Conservation (phyloP, 2,888 invertebrate genomes). For the Chaetogeoica ovagalla region DNA sequence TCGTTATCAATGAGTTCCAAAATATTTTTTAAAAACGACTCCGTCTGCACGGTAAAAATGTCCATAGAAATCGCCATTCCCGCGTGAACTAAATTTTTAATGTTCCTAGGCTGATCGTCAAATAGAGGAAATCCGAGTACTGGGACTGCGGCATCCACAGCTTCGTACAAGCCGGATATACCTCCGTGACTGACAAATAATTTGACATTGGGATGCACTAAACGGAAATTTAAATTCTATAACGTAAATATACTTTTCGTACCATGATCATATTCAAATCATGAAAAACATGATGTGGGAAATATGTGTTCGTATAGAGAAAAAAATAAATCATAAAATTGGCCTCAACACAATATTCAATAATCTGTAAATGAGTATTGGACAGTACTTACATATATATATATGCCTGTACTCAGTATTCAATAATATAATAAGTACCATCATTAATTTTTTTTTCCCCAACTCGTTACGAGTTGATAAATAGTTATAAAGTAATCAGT, state of each 20-base stretch:
- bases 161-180: conserved; percentile 7
- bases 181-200: conserved; percentile 25
- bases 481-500: too few species aligned
- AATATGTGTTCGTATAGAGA: too few species aligned
- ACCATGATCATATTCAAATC: too few species aligned
- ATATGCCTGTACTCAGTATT: too few species aligned
- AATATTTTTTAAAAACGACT: background rate
- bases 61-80: conserved; percentile 34
- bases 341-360: too few species aligned
- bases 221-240: background rate
- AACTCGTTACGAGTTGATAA: too few species aligned
- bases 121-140: conserved; percentile 17
- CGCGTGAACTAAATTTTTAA: background rate
- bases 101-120: conserved; percentile 9
- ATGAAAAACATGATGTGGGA: too few species aligned
- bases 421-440: too few species aligned
- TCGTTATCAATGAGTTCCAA: background rate
- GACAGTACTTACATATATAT: too few species aligned
- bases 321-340: too few species aligned
- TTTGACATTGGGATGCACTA: conserved; percentile 24
- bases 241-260: background rate
- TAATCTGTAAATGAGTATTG: too few species aligned
- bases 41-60: background rate
- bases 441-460: too few species aligned
- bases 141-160: conserved; percentile 3